Evolutionary conservation across 2,113 vertebrate genomes (phyloP), one percentile per base, ranked within the genome.

Genomic region (Dicerorhinus sumatrensis): DNA sequence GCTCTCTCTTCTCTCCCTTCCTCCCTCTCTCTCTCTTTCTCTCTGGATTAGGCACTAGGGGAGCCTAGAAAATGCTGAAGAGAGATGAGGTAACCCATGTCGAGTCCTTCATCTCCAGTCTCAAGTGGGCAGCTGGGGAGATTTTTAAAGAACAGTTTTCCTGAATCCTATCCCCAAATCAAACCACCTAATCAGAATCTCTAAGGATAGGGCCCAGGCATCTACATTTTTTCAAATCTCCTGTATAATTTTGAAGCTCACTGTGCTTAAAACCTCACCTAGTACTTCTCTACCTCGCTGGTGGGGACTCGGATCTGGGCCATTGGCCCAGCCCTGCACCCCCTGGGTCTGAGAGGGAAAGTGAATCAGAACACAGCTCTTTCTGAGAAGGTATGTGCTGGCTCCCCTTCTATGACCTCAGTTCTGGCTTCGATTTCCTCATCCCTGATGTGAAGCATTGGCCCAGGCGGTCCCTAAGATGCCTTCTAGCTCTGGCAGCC

Each of bases 131-230:
- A 70, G 10, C 25, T 58, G 21, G 67, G 42, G 51, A 87, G 21
- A 46, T 8, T 58, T 89, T 65, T 51, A 51, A 60, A 70, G 51
- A 67, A 42, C 3, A 33, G 11, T 46, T 89, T 82, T 48, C n/a
- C 70, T 76, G 27, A 89, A 39, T 31, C 42, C 31, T 80, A 6
- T n/a, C 46, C 39, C 65, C 14, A 62, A 29, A 51, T 91, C 90
- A 77, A 73, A 91, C 0, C 31, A 48, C 31, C 79, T 65, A 18
- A 13, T 65, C 76, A 67, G 60, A 90, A 76, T 96, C 81, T 75
- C 89, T 36, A n/a, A 7, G 27, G 21, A 69, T 56, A 23, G 62
- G 4, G 5, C 3, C 18, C 67, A 75, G 56, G n/a, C 29, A 42
- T 21, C 33, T 31, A 54, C 17, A 36, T 17, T 54, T 54, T 83